Evolutionary conservation across 2,113 vertebrate genomes (phyloP).

Genomic region (Brienomyrus brachyistius): DNA sequence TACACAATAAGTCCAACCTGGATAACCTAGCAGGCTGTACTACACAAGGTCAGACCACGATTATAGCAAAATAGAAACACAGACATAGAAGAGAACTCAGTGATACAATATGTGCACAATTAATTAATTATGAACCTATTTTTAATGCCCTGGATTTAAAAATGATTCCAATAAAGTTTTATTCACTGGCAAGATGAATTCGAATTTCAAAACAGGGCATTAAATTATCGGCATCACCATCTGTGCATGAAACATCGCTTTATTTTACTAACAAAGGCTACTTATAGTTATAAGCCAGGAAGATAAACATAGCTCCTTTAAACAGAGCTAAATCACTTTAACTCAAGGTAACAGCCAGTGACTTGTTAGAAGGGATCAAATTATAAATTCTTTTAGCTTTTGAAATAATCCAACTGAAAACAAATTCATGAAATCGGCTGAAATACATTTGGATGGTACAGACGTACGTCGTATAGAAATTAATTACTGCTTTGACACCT

Average conservation of each 20-base stretch:
- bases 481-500: conserved; percentile 23
- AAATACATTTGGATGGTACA: conserved; percentile 14
- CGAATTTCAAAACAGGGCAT: background rate
- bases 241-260: conserved; percentile 10
- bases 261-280: conserved; percentile 5
- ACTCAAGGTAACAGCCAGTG: conserved; percentile 22
- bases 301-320: background rate
- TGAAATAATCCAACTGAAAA: conserved; percentile 18
- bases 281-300: background rate
- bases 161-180: conserved; percentile 12
- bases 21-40: background rate
- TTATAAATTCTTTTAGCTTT: conserved; percentile 14
- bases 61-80: background rate
- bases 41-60: background rate
- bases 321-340: background rate
- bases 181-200: conserved; percentile 15
- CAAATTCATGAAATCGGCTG: conserved; percentile 21
- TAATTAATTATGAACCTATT: background rate
- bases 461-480: conserved; percentile 20
- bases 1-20: background rate
- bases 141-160: conserved; percentile 5
- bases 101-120: background rate
- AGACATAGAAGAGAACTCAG: background rate
- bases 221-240: conserved; percentile 12
- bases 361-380: conserved; percentile 12